phyloP scores from a whole-genome alignment of 2,888 invertebrate genomes.

The Scrobipalpa costella region DNA sequence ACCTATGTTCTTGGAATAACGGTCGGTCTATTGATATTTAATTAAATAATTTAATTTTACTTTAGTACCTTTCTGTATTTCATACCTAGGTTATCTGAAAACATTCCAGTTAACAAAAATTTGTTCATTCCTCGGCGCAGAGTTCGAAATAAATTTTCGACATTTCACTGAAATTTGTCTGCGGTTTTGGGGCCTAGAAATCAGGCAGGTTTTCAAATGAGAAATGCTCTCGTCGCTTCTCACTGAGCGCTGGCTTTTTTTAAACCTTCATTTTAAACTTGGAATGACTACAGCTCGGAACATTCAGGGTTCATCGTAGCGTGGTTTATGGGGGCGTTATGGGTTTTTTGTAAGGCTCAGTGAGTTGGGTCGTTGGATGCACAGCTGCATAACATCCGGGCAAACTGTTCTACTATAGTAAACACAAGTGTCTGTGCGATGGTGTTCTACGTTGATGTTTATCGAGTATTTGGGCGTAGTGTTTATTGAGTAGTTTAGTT shows the following conservation, averaged over 20 bases:
- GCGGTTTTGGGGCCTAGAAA: slow-evolving; percentile 1
- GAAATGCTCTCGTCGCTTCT: not conserved
- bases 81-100: no score
- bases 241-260: not conserved
- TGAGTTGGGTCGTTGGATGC: slow-evolving; percentile 25
- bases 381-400: slow-evolving; percentile 30
- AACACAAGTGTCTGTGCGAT: slow-evolving; percentile 24
- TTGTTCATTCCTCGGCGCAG: not conserved
- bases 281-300: not conserved
- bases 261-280: slow-evolving; percentile 1
- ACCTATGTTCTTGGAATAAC: no score
- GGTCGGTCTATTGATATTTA: no score
- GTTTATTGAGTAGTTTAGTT: slow-evolving; percentile 9
- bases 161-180: not conserved
- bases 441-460: slow-evolving; percentile 13
- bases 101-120: not conserved
- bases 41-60: no score
- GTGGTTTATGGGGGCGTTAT: slow-evolving; percentile 28
- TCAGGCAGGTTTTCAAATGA: slow-evolving; percentile 5
- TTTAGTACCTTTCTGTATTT: no score
- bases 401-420: slow-evolving; percentile 16
- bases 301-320: slow-evolving; percentile 14
- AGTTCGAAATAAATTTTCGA: slow-evolving; percentile 1
- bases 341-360: slow-evolving; percentile 26
- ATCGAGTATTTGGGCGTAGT: not conserved